Percentiles rank a stretch among this genome's conserved stretches.
Evolutionary conservation across 92 coral and sea anemone species (phyloP).

Genomic region (Virgularia gustaviana): DNA sequence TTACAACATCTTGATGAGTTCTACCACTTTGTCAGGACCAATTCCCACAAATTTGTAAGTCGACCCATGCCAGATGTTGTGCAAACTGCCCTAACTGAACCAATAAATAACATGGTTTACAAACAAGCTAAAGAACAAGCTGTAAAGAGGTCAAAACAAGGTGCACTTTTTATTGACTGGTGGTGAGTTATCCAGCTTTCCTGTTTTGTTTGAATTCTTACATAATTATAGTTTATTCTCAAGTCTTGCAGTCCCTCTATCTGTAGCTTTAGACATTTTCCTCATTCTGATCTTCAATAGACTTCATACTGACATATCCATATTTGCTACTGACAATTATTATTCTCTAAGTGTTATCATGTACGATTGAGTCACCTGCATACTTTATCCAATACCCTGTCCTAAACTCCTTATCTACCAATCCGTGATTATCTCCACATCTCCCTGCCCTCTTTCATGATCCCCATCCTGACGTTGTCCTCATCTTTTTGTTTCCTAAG

Average conservation of each 20-base stretch:
- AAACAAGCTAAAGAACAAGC: constrained; percentile 70
- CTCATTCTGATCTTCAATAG: no score
- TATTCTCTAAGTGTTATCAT: no score
- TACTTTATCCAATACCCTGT: no score
- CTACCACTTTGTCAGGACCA: constrained; percentile 82
- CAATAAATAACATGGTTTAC: constrained; percentile 64
- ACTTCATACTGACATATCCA: no score
- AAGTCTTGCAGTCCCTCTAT: no score
- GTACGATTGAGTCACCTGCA: no score
- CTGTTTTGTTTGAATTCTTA: background rate
- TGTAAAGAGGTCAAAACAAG: constrained; percentile 40
- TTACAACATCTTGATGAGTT: constrained; percentile 64
- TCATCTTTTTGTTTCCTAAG: constrained; percentile 24
- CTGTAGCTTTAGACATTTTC: no score
- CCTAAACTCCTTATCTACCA: no score
- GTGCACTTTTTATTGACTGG: constrained; percentile 80
- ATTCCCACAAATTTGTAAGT: constrained; percentile 75
- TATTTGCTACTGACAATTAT: no score
- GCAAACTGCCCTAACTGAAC: constrained; percentile 81
- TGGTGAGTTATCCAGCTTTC: constrained; percentile 64
- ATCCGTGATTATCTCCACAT: no score
- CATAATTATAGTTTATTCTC: background rate
- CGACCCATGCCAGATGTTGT: constrained; percentile 72
- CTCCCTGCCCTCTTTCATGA: no score
- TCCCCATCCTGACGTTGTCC: no score